Conservation (phyloP, 2,888 invertebrate species). For the Drosophila nr. perissopoda region DNA sequence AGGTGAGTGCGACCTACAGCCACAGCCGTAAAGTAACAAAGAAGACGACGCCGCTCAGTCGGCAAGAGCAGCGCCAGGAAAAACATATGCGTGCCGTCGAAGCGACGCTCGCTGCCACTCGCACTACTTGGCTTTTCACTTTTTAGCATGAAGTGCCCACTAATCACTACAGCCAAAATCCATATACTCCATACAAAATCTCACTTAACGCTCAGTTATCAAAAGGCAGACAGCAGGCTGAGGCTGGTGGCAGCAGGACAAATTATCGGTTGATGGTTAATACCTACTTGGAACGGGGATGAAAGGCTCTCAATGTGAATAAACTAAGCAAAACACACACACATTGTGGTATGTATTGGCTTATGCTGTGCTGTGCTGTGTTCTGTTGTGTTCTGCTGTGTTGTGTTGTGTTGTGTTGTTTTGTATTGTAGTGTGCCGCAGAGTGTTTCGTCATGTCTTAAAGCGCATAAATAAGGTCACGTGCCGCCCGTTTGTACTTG, state of each 20-base stretch:
- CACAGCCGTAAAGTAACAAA: conserved; percentile 67
- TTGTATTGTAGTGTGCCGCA: conserved; percentile 46
- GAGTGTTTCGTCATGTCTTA: conserved; percentile 77
- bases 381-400: conserved; percentile 27
- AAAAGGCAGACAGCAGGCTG: conserved; percentile 11
- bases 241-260: conserved; percentile 40
- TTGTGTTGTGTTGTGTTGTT: conserved; percentile 27
- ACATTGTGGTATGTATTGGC: conserved; percentile 24
- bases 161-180: conserved; percentile 78
- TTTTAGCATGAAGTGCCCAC: conserved; percentile 79
- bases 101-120: conserved; percentile 81
- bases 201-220: conserved; percentile 58
- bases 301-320: conserved; percentile 33
- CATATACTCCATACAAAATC: conserved; percentile 66
- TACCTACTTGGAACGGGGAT: conserved; percentile 50
- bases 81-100: conserved; percentile 82
- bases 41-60: conserved; percentile 49
- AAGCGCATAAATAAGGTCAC: conserved; percentile 84
- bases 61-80: conserved; percentile 55
- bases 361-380: conserved; percentile 27
- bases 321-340: conserved; percentile 43
- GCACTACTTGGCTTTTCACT: conserved; percentile 82
- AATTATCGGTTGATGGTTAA: conserved; percentile 28
- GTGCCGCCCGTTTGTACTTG: conserved; percentile 74
- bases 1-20: conserved; percentile 71